phyloP scores from a whole-genome alignment of 2,113 vertebrate species.

The Corythoichthys haematopterus region DNA sequence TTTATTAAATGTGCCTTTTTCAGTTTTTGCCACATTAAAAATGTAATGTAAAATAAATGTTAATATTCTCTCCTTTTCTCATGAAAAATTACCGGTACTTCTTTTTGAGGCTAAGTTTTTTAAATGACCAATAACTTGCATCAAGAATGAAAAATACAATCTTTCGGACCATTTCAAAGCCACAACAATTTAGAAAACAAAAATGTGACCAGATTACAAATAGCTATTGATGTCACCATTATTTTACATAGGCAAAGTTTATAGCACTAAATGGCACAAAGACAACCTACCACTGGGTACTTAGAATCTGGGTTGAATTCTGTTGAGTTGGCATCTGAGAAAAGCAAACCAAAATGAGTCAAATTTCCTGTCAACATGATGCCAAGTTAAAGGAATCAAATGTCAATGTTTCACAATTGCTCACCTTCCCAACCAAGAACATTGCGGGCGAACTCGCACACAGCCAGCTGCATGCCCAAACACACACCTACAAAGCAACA shows the following conservation, averaged over 20 bases:
- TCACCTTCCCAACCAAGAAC: conserved; percentile 89
- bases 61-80: no score
- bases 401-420: background rate
- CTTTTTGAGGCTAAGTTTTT: no score
- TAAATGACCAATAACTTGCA: no score
- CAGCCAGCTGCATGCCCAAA: conserved; percentile 94
- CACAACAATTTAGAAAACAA: no score
- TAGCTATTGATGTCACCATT: background rate
- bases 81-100: no score
- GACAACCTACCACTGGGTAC: conserved; percentile 85
- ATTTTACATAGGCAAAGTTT: conserved; percentile 1
- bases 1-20: no score
- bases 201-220: no score
- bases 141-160: no score
- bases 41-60: no score
- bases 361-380: background rate
- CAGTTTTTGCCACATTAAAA: no score
- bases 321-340: conserved; percentile 88
- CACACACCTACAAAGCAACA: conserved; percentile 80
- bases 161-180: no score
- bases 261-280: background rate
- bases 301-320: conserved; percentile 89
- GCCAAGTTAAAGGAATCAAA: background rate
- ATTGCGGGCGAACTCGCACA: conserved; percentile 88
- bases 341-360: conserved; percentile 19